Conservation (phyloP, 1,140 invertebrate species). For the Papilio aristodemus region DNA sequence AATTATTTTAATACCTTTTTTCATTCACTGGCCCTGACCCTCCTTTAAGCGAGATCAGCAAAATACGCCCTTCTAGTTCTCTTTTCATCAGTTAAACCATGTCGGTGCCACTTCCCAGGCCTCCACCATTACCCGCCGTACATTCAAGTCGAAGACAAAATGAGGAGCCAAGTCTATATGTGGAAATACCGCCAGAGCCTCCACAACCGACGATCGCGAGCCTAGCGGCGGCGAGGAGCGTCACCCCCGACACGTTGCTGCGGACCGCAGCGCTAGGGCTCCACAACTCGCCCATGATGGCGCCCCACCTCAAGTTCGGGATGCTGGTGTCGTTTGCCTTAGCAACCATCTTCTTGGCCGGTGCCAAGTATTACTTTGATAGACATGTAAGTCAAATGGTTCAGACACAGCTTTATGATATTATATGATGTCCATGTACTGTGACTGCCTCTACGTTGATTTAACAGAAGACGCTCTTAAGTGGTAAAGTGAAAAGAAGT, state of each 20-base stretch:
- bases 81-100: not conserved
- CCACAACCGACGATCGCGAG: constrained; percentile 67
- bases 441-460: no score
- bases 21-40: no score
- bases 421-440: not conserved
- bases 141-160: constrained; percentile 51
- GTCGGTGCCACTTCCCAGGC: constrained; percentile 38
- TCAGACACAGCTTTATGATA: not conserved
- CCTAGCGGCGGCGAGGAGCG: constrained; percentile 68
- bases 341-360: constrained; percentile 83
- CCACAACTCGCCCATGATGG: constrained; percentile 77
- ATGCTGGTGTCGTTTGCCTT: constrained; percentile 85
- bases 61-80: no score
- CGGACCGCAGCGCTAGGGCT: constrained; percentile 70
- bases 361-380: constrained; percentile 86
- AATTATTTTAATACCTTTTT: constrained; percentile 4
- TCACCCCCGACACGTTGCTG: constrained; percentile 69
- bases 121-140: constrained; percentile 58
- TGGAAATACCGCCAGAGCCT: constrained; percentile 70
- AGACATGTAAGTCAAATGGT: constrained; percentile 78
- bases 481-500: no score
- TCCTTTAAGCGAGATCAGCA: no score
- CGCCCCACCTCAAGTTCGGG: constrained; percentile 82
- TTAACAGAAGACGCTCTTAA: no score
- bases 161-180: constrained; percentile 65